phyloP scores from a whole-genome alignment of 2,888 invertebrate genomes.

The Eustalomyia histrio region DNA sequence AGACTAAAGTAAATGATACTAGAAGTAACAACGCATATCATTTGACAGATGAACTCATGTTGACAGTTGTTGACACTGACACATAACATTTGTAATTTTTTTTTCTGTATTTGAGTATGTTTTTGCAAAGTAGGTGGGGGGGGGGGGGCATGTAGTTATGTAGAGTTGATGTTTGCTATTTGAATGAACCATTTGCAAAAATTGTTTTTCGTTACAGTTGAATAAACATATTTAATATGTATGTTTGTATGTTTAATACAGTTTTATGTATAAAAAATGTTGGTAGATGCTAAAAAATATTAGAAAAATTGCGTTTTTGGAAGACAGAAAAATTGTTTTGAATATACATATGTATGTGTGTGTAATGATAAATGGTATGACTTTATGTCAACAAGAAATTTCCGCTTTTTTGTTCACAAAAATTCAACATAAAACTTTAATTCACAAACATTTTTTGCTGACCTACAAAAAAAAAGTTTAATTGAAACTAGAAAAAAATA shows the following conservation, averaged over 20 bases:
- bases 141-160: neutral
- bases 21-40: conserved; percentile 69
- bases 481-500: too few relatives aligned
- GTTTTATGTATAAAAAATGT: neutral
- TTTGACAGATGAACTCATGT: conserved; percentile 77
- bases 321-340: conserved; percentile 19
- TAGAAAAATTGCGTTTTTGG: conserved; percentile 39
- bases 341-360: conserved; percentile 27
- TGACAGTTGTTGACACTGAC: conserved; percentile 71
- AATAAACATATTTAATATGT: conserved; percentile 71
- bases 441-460: too few relatives aligned
- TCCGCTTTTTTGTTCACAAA: conserved; percentile 22
- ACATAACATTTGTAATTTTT: conserved; percentile 69
- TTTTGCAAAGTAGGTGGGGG: too few relatives aligned
- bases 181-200: conserved; percentile 72
- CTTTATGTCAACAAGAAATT: conserved; percentile 71
- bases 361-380: conserved; percentile 70
- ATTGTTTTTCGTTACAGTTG: conserved; percentile 78
- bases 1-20: conserved; percentile 42
- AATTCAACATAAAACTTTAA: too few relatives aligned
- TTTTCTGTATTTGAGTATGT: conserved; percentile 4
- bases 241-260: neutral
- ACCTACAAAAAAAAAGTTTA: too few relatives aligned
- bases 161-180: conserved; percentile 39
- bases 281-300: conserved; percentile 39